phyloP scores from a whole-genome alignment of 2,113 vertebrate species.

The Oreocharis arfaki region DNA sequence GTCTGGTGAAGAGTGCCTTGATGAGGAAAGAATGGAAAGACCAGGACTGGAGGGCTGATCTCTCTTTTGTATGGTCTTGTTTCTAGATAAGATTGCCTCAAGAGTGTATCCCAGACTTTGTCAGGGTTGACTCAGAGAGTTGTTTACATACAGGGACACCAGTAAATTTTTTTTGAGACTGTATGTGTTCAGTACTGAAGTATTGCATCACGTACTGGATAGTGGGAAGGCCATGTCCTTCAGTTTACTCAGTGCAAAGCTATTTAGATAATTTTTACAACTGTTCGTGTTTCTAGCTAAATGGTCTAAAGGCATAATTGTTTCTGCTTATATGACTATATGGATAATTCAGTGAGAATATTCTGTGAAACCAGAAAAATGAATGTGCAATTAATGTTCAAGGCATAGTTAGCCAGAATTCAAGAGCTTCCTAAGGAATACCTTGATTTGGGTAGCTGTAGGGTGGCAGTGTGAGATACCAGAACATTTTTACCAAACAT shows the following conservation, averaged over 20 bases:
- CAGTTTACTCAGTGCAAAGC: background rate
- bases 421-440: background rate
- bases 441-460: background rate
- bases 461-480: background rate
- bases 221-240: background rate
- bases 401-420: background rate
- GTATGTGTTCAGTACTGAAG: background rate
- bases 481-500: background rate
- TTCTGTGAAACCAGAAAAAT: background rate
- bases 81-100: background rate
- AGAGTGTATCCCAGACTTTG: background rate
- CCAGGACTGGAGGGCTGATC: background rate
- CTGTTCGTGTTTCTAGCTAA: background rate
- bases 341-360: background rate
- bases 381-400: background rate
- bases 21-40: background rate
- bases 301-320: background rate
- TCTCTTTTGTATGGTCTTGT: background rate
- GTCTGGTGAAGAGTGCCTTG: background rate
- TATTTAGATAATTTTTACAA: slow-evolving; percentile 2
- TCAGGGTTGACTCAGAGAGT: background rate
- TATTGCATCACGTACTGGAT: background rate
- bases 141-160: background rate
- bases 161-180: background rate
- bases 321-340: background rate